Evolutionary conservation across 2,797 vertebrate genomes (phyloP), one percentile per base, ranked within the genome.

Genomic region (Sebastes flavidus): DNA sequence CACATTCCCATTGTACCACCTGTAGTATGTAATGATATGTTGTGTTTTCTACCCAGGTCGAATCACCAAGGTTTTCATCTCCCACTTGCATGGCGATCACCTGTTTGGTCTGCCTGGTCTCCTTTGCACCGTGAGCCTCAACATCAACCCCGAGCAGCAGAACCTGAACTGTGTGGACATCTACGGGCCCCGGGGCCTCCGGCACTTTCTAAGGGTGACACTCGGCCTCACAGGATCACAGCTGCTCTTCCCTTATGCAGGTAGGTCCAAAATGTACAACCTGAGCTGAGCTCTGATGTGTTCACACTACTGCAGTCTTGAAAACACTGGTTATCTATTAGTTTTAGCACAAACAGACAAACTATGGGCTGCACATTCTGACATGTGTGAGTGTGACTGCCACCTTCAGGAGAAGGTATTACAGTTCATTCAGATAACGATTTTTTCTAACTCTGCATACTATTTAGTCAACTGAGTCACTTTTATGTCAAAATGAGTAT

Each of bases 51-150:
- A 1, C 42, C 42, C 89, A 99, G 98, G 97, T 70, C 96, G 94
- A 78, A 98, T 99, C 67, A 96, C 96, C 80, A 99, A 98, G 93
- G 96, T 99, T 67, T 99, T 99, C 91, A 97, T 99, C 68, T 98
- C 97, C 1, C 98, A 99, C 72, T 92, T 99, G 14, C 98, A 99
- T 4, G 97, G 98, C 1, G 98, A 99, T 79, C 98, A 99, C 90
- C 60, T 99, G 5, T 99, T 99, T 38, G 98, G 98, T 1, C 96
- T 99, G 2, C 98, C 98, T 0, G 98, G 98, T 58, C 95, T 99
- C 12, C 95, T 99, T 29, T 99, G 98, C 88, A 99, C 97, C 0
- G 91, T 99, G 32, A 98, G 97, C 81, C 95, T 99, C 12, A 97
- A 97, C 88, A 95, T 90, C 0, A 94, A 79, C 90, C 72, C 95